A percentile compares a stretch with the other conserved stretches of the same genome.
Conservation (phyloP, 2,113 vertebrate genomes). For the Noturus placidus region DNA sequence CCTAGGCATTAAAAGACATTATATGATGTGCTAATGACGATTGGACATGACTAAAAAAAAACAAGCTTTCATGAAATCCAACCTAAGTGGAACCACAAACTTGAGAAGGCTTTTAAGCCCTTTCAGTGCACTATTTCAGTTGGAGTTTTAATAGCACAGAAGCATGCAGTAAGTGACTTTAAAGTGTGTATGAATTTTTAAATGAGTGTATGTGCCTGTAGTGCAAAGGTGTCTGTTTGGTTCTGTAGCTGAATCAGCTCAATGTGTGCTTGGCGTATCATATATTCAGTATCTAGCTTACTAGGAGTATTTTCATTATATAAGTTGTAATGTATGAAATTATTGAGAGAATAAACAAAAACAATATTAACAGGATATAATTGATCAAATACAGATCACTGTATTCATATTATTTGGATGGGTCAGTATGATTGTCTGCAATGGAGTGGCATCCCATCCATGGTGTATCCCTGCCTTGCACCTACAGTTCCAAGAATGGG, state of each 20-base stretch:
- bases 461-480: neutral
- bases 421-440: neutral
- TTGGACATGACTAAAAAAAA: slow-evolving; percentile 5
- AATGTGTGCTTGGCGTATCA: neutral
- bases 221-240: slow-evolving; percentile 31
- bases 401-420: neutral
- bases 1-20: neutral
- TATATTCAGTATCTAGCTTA: neutral
- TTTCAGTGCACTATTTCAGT: slow-evolving; percentile 36
- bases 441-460: neutral
- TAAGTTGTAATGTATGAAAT: neutral
- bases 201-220: slow-evolving; percentile 43
- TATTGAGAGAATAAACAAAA: neutral
- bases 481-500: neutral
- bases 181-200: slow-evolving; percentile 58
- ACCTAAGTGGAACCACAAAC: slow-evolving; percentile 28
- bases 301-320: neutral
- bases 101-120: slow-evolving; percentile 48
- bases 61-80: slow-evolving; percentile 32
- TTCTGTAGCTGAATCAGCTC: slow-evolving; percentile 37
- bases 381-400: neutral
- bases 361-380: neutral
- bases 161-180: slow-evolving; percentile 51
- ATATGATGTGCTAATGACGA: slow-evolving; percentile 31
- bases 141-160: slow-evolving; percentile 39